Conservation (phyloP, 2,113 vertebrate species). For the Platycercus adscitus region DNA sequence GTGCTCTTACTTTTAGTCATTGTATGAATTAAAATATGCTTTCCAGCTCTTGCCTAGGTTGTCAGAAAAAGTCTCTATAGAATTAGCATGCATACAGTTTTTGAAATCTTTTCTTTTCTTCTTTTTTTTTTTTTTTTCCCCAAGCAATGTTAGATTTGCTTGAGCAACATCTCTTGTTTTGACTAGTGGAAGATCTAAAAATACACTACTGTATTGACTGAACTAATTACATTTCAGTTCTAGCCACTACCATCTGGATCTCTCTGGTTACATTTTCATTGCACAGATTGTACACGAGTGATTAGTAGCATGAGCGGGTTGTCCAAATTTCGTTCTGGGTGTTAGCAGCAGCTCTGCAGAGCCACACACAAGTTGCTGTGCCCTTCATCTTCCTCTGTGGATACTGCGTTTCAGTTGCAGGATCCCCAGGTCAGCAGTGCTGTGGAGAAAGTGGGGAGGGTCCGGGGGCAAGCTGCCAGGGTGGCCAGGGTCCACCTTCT, state of each 20-base stretch:
- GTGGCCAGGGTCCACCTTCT: neutral
- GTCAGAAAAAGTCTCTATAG: conserved; percentile 59
- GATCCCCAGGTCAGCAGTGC: neutral
- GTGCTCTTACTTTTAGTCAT: conserved; percentile 66
- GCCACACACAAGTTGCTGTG: neutral
- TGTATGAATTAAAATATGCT: conserved; percentile 74
- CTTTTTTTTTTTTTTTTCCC: neutral
- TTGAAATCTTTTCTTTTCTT: conserved; percentile 17
- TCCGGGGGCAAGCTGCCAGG: neutral
- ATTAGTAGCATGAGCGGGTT: conserved; percentile 12
- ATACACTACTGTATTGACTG: conserved; percentile 46
- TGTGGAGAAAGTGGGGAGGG: neutral
- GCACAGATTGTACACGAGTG: conserved; percentile 28
- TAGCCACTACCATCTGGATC: conserved; percentile 54
- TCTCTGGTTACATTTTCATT: conserved; percentile 31
- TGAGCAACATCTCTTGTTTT: conserved; percentile 65
- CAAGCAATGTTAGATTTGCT: conserved; percentile 50
- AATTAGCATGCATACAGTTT: conserved; percentile 53
- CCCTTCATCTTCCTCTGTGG: neutral
- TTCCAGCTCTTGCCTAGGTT: conserved; percentile 65
- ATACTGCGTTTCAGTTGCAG: accelerated
- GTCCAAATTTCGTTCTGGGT: conserved; percentile 38
- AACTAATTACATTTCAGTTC: conserved; percentile 47
- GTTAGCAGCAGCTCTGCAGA: conserved; percentile 15
- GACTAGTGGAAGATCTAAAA: conserved; percentile 55